A percentile compares a stretch with the other conserved stretches of the same genome.
Evolutionary conservation across 2,113 vertebrate genomes (phyloP).

Genomic region (Oxygymnocypris stewartii): DNA sequence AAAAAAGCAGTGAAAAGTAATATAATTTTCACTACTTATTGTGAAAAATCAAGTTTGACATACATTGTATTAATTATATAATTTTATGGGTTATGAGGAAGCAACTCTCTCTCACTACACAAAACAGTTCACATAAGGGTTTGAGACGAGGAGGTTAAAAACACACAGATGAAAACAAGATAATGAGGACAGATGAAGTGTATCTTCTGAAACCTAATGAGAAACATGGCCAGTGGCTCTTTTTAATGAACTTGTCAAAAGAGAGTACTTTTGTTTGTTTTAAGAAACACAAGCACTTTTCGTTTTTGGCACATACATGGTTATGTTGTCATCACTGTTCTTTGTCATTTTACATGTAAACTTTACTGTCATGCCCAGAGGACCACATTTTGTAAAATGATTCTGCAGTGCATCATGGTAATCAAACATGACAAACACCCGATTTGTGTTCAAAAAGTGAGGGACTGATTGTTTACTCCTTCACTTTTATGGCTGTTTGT

Average conservation of each 20-base stretch:
- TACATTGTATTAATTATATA: neutral
- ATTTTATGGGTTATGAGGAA: neutral
- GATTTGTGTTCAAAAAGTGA: neutral
- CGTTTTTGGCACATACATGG: neutral
- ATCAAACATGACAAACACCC: neutral
- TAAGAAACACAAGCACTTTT: constrained; percentile 10
- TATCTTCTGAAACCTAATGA: neutral
- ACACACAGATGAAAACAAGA: neutral
- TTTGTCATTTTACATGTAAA: neutral
- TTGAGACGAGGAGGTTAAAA: neutral
- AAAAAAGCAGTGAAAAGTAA: neutral
- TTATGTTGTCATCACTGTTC: neutral
- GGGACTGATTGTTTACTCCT: constrained; percentile 3
- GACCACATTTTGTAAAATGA: constrained; percentile 21
- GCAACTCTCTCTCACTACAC: too few species aligned
- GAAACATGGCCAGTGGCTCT: neutral
- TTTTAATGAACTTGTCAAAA: neutral
- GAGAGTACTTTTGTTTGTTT: neutral
- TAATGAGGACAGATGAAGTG: constrained; percentile 13
- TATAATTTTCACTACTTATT: neutral
- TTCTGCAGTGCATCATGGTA: constrained; percentile 13
- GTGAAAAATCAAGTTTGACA: neutral
- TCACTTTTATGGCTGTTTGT: constrained; percentile 22
- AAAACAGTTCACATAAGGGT: neutral
- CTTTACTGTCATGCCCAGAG: neutral